These are phyloP conservation scores for Hemiprocne comata DNA, from an alignment of 2,113 vertebrate species.

Conservation along the genomic window DNA sequence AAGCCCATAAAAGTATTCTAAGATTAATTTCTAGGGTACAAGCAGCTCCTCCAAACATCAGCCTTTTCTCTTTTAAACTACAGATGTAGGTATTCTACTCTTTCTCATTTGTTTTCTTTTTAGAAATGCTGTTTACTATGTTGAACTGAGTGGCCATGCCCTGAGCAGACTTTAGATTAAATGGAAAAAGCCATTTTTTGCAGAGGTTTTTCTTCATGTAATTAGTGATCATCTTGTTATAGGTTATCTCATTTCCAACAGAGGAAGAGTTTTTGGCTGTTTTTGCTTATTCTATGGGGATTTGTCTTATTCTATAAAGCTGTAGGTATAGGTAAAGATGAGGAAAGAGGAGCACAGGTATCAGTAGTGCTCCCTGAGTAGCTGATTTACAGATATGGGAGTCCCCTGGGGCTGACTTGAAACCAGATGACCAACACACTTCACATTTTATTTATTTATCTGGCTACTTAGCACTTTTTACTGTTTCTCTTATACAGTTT, in stretches of 20 bases:
- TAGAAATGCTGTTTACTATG: neutral
- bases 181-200: neutral
- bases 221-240: neutral
- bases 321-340: neutral
- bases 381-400: neutral
- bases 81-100: neutral
- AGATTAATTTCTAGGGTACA: neutral
- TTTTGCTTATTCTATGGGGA: neutral
- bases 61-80: neutral
- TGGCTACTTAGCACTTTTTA: slow-evolving; percentile 11
- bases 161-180: neutral
- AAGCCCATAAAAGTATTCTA: neutral
- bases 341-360: neutral
- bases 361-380: neutral
- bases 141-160: neutral
- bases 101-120: neutral
- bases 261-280: neutral
- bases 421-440: neutral
- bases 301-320: neutral
- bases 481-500: slow-evolving; percentile 5
- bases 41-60: neutral
- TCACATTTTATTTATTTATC: slow-evolving; percentile 48
- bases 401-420: neutral
- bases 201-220: neutral
- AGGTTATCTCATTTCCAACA: neutral